These are phyloP conservation scores for Enhydra lutris DNA, from an alignment of 2,113 vertebrate species.

Conservation along the genomic window DNA sequence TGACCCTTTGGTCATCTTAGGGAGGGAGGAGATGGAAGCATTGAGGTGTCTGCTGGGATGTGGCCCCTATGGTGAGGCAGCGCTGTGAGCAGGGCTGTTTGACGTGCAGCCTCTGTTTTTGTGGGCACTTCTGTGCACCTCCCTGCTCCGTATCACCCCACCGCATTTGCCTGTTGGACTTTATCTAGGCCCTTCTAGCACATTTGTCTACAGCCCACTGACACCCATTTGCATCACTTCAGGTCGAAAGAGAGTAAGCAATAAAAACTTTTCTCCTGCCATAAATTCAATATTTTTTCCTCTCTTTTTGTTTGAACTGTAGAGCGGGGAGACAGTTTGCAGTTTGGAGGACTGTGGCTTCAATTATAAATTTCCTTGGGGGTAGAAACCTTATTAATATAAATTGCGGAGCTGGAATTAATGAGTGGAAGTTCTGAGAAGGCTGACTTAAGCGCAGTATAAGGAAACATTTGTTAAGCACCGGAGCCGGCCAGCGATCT, in stretches of 20 bases:
- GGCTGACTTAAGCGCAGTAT: background rate
- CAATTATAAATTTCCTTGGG: constrained; percentile 12
- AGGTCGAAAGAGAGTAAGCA: background rate
- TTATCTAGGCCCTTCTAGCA: background rate
- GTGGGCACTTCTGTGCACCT: background rate
- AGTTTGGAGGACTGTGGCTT: background rate
- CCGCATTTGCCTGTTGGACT: background rate
- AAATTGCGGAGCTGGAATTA: constrained; percentile 42
- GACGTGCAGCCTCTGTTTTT: background rate
- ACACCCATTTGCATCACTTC: background rate
- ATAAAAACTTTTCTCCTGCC: background rate
- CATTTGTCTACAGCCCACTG: background rate
- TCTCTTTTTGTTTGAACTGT: constrained; percentile 6
- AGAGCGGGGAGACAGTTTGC: background rate
- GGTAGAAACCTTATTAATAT: background rate
- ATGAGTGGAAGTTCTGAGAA: constrained; percentile 12
- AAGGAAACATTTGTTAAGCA: background rate
- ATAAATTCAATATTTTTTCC: background rate
- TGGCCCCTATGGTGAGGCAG: background rate
- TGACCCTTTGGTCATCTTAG: background rate
- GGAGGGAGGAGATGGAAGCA: background rate
- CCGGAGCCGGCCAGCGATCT: background rate
- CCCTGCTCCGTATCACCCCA: background rate
- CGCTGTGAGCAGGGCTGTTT: background rate
- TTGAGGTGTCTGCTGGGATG: background rate